A percentile compares a stretch with the other conserved stretches of the same genome.
Evolutionary conservation across 2,888 invertebrate species (phyloP).

Genomic region (Dicroscelio sp.): DNA sequence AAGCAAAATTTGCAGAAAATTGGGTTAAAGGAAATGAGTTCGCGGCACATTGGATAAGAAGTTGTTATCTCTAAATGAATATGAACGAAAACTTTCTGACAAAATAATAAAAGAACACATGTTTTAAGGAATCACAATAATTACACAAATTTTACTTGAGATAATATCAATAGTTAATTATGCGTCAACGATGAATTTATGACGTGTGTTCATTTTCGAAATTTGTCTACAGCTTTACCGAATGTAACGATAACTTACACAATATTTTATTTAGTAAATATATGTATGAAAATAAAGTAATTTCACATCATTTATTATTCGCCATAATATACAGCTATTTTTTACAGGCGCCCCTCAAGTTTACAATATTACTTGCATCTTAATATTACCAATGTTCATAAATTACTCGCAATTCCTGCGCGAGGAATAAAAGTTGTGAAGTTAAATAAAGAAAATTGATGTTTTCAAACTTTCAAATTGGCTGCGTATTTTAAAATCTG

Average conservation of each 20-base stretch:
- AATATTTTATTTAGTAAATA: too few relatives aligned
- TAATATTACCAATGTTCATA: conserved; percentile 46
- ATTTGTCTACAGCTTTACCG: too few relatives aligned
- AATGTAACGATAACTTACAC: too few relatives aligned
- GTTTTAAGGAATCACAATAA: conserved; percentile 47
- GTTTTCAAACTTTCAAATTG: conserved; percentile 38
- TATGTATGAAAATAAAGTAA: conserved; percentile 41
- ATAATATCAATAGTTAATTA: conserved; percentile 41
- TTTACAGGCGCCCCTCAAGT: conserved; percentile 28
- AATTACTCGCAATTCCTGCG: conserved; percentile 37
- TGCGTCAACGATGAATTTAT: conserved; percentile 13
- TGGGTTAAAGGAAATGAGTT: conserved; percentile 46
- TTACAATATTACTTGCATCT: conserved; percentile 48
- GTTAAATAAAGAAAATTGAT: conserved; percentile 54
- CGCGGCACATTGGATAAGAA: conserved; percentile 45
- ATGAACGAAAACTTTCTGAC: conserved; percentile 45
- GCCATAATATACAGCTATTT: conserved; percentile 60
- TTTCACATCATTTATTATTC: conserved; percentile 36
- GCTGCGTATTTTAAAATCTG: conserved; percentile 33
- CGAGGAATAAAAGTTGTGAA: conserved; percentile 36
- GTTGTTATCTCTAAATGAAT: conserved; percentile 59
- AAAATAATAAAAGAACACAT: conserved; percentile 54
- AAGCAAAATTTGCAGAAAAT: conserved; percentile 39
- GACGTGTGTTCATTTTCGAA: too few relatives aligned
- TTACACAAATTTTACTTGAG: conserved; percentile 17